A percentile compares a stretch with the other conserved stretches of the same genome.
These are phyloP conservation scores for Sphaerophoria rueppellii DNA, from an alignment of 2,888 invertebrate genomes.

Conservation along the genomic window DNA sequence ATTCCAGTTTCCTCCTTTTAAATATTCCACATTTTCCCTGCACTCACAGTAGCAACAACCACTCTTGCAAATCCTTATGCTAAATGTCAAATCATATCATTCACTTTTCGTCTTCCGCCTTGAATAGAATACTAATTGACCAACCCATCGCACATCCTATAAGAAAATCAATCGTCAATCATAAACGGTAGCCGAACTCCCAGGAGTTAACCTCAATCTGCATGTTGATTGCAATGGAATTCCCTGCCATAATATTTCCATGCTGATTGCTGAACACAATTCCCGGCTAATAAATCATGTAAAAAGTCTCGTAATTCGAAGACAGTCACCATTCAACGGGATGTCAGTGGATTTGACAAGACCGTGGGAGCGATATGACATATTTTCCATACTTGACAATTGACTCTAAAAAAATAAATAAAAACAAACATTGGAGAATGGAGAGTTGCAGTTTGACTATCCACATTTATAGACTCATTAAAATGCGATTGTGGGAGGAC, in stretches of 20 bases:
- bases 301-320: conserved; percentile 42
- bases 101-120: neutral
- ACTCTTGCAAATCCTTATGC: neutral
- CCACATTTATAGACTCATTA: conserved; percentile 8
- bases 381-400: conserved; percentile 67
- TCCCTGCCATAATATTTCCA: conserved; percentile 47
- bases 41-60: no score
- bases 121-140: conserved; percentile 41
- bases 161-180: neutral
- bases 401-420: conserved; percentile 43
- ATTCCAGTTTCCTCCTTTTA: no score
- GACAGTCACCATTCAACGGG: conserved; percentile 66
- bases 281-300: conserved; percentile 69
- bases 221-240: conserved; percentile 19
- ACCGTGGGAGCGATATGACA: conserved; percentile 69
- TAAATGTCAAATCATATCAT: neutral
- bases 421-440: neutral
- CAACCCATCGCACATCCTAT: neutral
- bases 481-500: conserved; percentile 54
- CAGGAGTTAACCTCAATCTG: conserved; percentile 42
- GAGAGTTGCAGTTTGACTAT: neutral
- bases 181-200: conserved; percentile 29
- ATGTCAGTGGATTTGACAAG: conserved; percentile 65
- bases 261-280: conserved; percentile 52
- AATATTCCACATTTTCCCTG: no score